These are phyloP conservation scores for Drosophila emarginata DNA, from an alignment of 2,888 invertebrate species.

Conservation along the genomic window DNA sequence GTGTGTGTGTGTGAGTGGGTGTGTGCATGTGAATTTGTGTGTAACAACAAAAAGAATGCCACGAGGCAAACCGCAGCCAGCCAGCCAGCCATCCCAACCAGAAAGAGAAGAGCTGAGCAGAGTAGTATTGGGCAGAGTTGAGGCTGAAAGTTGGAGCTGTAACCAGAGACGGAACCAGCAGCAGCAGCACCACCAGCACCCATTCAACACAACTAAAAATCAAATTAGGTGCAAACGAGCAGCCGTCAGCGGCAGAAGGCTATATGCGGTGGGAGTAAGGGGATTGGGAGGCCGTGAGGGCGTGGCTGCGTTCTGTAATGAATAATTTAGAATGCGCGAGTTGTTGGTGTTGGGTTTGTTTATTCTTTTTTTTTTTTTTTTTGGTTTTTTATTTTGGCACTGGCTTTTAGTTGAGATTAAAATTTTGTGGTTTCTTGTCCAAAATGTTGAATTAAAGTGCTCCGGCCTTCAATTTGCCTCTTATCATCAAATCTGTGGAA, in stretches of 20 bases:
- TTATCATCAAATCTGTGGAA: too few relatives aligned
- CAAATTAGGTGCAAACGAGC: conserved; percentile 81
- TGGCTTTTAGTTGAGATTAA: conserved; percentile 80
- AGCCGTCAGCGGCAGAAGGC: conserved; percentile 44
- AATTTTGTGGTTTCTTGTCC: conserved; percentile 75
- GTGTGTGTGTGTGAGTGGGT: conserved; percentile 24
- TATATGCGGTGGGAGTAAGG: not conserved
- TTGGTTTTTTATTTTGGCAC: conserved; percentile 34
- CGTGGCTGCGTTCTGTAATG: conserved; percentile 68
- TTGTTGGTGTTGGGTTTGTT: conserved; percentile 14
- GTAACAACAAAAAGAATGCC: conserved; percentile 44
- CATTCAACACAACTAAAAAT: conserved; percentile 79
- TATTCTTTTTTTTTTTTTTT: conserved; percentile 37
- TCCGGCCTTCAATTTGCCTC: not conserved
- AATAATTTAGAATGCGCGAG: conserved; percentile 78
- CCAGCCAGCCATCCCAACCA: not conserved
- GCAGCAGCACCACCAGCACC: conserved; percentile 17
- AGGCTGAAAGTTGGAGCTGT: not conserved
- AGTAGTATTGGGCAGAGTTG: not conserved
- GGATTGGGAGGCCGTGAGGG: not conserved
- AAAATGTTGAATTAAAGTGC: conserved; percentile 48
- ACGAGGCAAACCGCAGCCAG: conserved; percentile 54
- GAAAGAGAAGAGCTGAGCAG: not conserved
- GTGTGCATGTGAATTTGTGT: conserved; percentile 33
- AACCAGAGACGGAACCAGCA: conserved; percentile 1